Evolutionary conservation across 2,113 vertebrate genomes (phyloP), one percentile per base, ranked within the genome.

Genomic region (Campylorhamphus procurvoides): DNA sequence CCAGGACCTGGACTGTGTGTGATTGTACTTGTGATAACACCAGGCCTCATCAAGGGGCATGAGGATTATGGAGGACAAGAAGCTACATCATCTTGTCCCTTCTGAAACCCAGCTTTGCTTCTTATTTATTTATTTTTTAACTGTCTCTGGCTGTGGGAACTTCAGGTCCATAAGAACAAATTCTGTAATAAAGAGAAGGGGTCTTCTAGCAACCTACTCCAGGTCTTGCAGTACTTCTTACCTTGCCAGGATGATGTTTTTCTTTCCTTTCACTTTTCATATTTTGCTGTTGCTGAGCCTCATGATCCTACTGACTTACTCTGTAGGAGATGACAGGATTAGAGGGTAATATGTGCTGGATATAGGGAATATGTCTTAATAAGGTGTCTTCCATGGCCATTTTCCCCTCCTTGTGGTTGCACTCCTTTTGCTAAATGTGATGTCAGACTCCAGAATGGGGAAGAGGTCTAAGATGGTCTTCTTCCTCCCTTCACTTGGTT

Each of bases 1-100:
- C 87, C 92, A 96, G 96, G 96, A 94, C 93, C 96, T 97, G 93
- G 60, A 63, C 80, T 95, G 28, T 89, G 47, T 87, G 40, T 87
- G 92, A 52, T 88, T 94, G 84, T 94, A 40, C 81, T 95, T 95
- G 94, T 96, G 91, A 37, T 95, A 96, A 75, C 71, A 87, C 60
- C 96, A 96, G 93, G 90, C 91, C 94, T 97, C 58, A 17, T 62
- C 79, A 84, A 91, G 81, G 72, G 87, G 69, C 46, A 18, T 29
- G 37, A 93, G 89, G 95, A 77, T 93, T 96, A 93, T 94, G 92
- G 87, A 83, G 93, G 88, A 94, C 87, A 90, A 93, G 95, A 94
- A 87, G 60, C 89, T 80, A 40, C 74, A 90, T 96, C 83, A 84
- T 77, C 85, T 96, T 93, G 85, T 94, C 81, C 80, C 78, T 96